A percentile compares a stretch with the other conserved stretches of the same genome.
Evolutionary conservation across 2,888 invertebrate genomes (phyloP).

Genomic region (Synergus umbraculus): DNA sequence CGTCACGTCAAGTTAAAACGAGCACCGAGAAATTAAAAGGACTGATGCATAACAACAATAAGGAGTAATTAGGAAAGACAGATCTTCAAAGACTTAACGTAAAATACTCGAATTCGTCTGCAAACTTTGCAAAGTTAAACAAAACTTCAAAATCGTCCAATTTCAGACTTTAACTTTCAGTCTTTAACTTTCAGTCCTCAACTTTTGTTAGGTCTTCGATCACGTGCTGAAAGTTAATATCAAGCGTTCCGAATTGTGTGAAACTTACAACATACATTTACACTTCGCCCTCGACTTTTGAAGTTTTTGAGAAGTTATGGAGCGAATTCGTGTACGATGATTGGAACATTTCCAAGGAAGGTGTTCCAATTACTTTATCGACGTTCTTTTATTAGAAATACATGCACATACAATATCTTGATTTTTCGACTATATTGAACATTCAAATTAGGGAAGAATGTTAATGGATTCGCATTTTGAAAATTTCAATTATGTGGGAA

Average conservation of each 20-base stretch:
- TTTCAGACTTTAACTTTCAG: not conserved
- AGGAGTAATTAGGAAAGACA: conserved; percentile 1
- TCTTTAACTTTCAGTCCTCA: not conserved
- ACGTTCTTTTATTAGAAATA: not conserved
- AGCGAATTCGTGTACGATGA: not conserved
- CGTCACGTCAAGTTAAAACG: conserved; percentile 47
- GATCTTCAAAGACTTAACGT: not conserved
- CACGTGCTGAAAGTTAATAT: not conserved
- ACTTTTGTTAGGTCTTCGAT: not conserved
- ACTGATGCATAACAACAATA: conserved; percentile 24
- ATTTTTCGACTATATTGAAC: no score
- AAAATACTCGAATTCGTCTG: not conserved
- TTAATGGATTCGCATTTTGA: not conserved
- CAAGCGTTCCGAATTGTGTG: not conserved
- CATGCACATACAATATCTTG: not conserved
- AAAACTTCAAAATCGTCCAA: not conserved
- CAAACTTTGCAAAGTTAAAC: not conserved
- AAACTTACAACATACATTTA: conserved; percentile 7
- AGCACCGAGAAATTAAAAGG: conserved; percentile 54
- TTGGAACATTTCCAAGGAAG: not conserved
- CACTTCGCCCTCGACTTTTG: not conserved
- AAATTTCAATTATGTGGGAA: not conserved
- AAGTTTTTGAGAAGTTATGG: not conserved
- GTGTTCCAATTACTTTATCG: not conserved
- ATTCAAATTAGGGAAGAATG: no score